Evolutionary conservation across 2,113 vertebrate genomes (phyloP).

Genomic region (Corynorhinus townsendii): DNA sequence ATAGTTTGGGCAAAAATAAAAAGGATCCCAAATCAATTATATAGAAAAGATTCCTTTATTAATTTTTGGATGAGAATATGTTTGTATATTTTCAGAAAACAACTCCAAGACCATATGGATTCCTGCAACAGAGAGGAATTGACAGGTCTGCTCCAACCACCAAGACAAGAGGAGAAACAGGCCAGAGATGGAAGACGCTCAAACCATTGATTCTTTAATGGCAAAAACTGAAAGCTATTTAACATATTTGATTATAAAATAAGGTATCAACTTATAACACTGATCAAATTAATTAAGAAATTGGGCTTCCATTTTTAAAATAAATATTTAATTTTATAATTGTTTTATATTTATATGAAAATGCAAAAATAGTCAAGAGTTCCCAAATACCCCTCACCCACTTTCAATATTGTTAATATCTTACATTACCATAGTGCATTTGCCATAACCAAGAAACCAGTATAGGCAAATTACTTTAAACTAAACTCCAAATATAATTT

Average conservation of each 20-base stretch:
- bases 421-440: background rate
- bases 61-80: no score
- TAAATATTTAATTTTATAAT: constrained; percentile 1
- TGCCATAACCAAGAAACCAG: background rate
- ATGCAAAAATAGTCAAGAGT: background rate
- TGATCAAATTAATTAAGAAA: background rate
- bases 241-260: background rate
- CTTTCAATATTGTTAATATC: background rate
- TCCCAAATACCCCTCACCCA: background rate
- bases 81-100: no score
- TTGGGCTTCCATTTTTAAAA: background rate
- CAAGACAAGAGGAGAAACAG: no score
- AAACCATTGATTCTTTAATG: background rate
- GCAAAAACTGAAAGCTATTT: background rate
- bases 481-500: background rate
- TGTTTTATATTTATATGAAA: background rate
- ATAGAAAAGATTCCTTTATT: no score
- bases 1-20: no score
- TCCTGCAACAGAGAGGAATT: no score
- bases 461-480: background rate
- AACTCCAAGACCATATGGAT: no score
- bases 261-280: background rate
- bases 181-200: no score
- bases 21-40: no score
- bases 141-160: no score